A percentile compares a stretch with the other conserved stretches of the same genome.
Conservation (phyloP, 2,888 invertebrate species). For the Dynastes hyllus region DNA sequence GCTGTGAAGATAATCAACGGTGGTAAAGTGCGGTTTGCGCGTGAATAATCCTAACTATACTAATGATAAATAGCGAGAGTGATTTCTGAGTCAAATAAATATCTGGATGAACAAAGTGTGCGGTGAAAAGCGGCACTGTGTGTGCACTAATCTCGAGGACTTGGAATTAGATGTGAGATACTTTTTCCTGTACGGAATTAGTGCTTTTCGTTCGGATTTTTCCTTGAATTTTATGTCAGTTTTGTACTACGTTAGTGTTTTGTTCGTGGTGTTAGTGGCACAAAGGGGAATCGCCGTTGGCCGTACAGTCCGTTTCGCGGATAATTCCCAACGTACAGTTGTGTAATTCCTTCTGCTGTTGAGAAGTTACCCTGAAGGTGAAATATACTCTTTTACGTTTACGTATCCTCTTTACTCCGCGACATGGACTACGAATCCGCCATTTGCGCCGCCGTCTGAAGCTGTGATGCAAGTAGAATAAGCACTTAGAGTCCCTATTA, state of each 20-base stretch:
- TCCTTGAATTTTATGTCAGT: slow-evolving; percentile 27
- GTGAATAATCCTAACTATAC: slow-evolving; percentile 34
- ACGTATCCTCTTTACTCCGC: slow-evolving; percentile 22
- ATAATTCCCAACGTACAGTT: slow-evolving; percentile 38
- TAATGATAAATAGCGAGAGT: slow-evolving; percentile 28
- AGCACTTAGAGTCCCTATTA: slow-evolving; percentile 61
- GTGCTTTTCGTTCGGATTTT: slow-evolving; percentile 50
- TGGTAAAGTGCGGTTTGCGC: slow-evolving; percentile 53
- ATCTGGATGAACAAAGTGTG: slow-evolving; percentile 15
- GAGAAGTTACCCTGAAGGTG: slow-evolving; percentile 18
- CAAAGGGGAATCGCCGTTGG: slow-evolving; percentile 48
- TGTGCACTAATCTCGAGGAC: slow-evolving; percentile 34
- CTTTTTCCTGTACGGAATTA: slow-evolving; percentile 49
- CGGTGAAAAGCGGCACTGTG: slow-evolving; percentile 13
- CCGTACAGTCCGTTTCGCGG: slow-evolving; percentile 55
- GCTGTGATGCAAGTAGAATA: slow-evolving; percentile 65
- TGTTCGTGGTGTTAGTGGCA: slow-evolving; percentile 52
- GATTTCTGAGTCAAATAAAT: slow-evolving; percentile 39
- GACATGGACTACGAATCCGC: slow-evolving; percentile 55
- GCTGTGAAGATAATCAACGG: slow-evolving; percentile 65
- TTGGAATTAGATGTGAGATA: slow-evolving; percentile 30
- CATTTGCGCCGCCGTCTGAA: slow-evolving; percentile 63
- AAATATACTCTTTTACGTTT: slow-evolving; percentile 38
- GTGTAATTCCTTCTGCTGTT: slow-evolving; percentile 35
- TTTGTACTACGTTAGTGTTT: slow-evolving; percentile 41